These are phyloP conservation scores for Serrognathus titanus DNA, from an alignment of 2,888 invertebrate genomes.

Conservation along the genomic window DNA sequence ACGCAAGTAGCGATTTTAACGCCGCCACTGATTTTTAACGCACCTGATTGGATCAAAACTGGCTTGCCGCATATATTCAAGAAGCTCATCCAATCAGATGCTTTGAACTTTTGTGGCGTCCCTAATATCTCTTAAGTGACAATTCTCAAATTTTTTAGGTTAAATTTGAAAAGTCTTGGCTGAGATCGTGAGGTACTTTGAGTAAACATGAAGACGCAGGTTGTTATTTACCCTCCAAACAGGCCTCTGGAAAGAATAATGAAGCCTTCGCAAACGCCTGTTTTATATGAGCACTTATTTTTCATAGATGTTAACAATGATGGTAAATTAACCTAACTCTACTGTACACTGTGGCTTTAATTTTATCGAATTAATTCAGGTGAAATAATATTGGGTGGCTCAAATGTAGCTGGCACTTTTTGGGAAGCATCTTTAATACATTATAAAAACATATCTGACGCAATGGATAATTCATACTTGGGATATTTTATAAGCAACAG, in stretches of 20 bases:
- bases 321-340: conserved; percentile 27
- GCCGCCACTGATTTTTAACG: no score
- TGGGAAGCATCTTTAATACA: conserved; percentile 62
- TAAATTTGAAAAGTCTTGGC: no score
- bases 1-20: no score
- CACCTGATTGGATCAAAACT: no score
- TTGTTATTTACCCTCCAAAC: conserved; percentile 41
- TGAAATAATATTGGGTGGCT: conserved; percentile 56
- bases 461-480: conserved; percentile 42
- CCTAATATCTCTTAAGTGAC: no score
- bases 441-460: conserved; percentile 48
- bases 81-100: no score
- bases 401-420: conserved; percentile 57
- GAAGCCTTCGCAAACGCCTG: conserved; percentile 34
- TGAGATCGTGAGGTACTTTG: no score
- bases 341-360: not conserved
- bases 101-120: no score
- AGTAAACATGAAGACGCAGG: conserved; percentile 12
- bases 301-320: conserved; percentile 39
- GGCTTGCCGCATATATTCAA: no score
- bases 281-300: conserved; percentile 36
- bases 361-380: conserved; percentile 33
- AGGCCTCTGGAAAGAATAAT: conserved; percentile 35
- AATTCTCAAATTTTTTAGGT: no score
- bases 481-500: conserved; percentile 49